Evolutionary conservation across 2,113 vertebrate genomes (phyloP), one percentile per base, ranked within the genome.

Genomic region (Oncorhynchus kisutch): DNA sequence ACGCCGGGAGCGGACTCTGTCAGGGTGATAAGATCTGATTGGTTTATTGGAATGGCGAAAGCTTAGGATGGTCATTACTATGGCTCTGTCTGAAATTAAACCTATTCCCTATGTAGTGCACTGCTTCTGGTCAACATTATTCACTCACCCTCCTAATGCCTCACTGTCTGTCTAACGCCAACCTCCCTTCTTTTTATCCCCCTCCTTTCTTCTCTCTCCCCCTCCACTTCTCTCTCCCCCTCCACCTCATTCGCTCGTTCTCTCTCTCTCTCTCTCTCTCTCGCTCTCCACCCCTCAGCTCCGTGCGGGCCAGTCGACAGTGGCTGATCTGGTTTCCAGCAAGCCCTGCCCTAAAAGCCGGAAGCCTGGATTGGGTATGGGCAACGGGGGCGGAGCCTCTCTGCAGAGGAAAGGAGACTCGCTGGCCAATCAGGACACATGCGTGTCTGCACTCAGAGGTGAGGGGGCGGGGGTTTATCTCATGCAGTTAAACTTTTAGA

Each of bases 371-470:
- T 13, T 93, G 59, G 88, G 89, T 14, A 82, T 92, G 18, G 81
- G 81, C 0, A 92, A 94, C 0, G n/a, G 77, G 1, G 83, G 80
- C 0, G 86, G 82, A 0, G 71, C 88, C 0, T 84, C 88, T 0
- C 83, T 90, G 0, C 93, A 95, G 76, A 92, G 93, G 73, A 97
- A 97, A 80, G 93, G 93, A 20, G 95, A 97, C 73, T 72, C 59
- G 5, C 69, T 92, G 29, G 94, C 95, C 77, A 97, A 97, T 88
- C 94, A 94, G 0, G 95, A 96, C 0, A 94, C 95, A 0, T 97
- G 95, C 18, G 78, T 93, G 1, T 92, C 94, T 0, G 95, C 95
- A 0, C 86, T 97, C 68, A 93, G 89, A 88, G 95, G 96, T 96
- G 25, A 85, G 70, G 7, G 68, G 39, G 4, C 3, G 16, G 51